These are phyloP conservation scores for Sapayoa aenigma DNA, from an alignment of 2,113 vertebrate species.

Conservation along the genomic window DNA sequence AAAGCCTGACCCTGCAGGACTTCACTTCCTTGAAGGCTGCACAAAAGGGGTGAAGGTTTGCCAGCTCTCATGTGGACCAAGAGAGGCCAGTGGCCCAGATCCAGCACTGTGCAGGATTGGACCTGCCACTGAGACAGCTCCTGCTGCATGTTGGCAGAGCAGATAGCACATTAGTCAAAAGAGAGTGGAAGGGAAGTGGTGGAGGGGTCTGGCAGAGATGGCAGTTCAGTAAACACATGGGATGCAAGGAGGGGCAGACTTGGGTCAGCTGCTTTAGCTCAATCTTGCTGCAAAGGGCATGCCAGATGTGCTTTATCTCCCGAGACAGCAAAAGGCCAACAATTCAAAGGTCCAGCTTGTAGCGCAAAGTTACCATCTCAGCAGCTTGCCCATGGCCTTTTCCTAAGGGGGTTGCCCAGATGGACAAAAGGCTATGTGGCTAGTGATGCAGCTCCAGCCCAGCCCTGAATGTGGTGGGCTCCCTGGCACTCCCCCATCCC, in stretches of 20 bases:
- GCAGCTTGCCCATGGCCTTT: background rate
- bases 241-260: background rate
- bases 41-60: background rate
- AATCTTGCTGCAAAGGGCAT: background rate
- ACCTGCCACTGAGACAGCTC: background rate
- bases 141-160: background rate
- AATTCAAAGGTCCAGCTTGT: background rate
- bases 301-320: background rate
- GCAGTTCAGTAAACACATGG: fast-evolving
- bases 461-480: fast-evolving
- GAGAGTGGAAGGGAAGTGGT: background rate
- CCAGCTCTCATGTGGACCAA: background rate
- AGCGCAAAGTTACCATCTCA: background rate
- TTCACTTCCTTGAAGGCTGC: background rate
- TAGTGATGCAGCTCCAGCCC: background rate
- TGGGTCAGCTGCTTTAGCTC: background rate
- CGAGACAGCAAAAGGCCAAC: background rate
- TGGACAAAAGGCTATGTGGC: background rate
- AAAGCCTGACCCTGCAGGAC: background rate
- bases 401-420: fast-evolving
- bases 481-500: background rate
- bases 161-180: background rate
- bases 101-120: background rate
- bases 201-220: background rate
- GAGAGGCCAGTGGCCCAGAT: background rate